phyloP scores from a whole-genome alignment of 2,888 invertebrate species.

The Drosophila peninsularis region DNA sequence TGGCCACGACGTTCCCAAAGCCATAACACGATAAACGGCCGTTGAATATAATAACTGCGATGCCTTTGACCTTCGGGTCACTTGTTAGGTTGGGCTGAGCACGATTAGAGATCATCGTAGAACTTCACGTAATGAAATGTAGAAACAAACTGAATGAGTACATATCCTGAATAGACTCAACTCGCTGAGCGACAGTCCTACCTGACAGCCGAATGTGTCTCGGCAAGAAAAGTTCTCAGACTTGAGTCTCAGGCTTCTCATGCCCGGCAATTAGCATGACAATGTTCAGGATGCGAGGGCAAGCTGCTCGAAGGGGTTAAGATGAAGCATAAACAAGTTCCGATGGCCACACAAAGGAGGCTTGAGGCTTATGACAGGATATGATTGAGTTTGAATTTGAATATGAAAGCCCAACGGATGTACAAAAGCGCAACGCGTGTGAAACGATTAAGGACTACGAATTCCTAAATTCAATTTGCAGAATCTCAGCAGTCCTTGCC shows the following conservation, averaged over 20 bases:
- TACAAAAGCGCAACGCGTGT: conserved; percentile 69
- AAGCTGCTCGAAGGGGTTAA: conserved; percentile 44
- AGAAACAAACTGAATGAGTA: conserved; percentile 45
- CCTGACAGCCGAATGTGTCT: conserved; percentile 50
- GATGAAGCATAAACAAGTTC: conserved; percentile 55
- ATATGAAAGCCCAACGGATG: conserved; percentile 44
- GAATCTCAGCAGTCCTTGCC: conserved; percentile 21
- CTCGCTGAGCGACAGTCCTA: conserved; percentile 35
- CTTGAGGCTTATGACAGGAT: conserved; percentile 63
- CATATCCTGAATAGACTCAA: conserved; percentile 15
- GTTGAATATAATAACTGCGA: too few relatives aligned
- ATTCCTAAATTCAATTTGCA: conserved; percentile 53
- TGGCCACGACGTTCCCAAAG: conserved; percentile 13
- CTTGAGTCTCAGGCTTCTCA: conserved; percentile 25
- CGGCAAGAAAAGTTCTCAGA: conserved; percentile 34
- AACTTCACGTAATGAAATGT: conserved; percentile 44
- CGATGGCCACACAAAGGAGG: conserved; percentile 44
- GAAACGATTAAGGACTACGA: conserved; percentile 48
- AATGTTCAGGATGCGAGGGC: conserved; percentile 54
- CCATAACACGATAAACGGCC: background rate
- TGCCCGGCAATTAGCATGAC: conserved; percentile 71
- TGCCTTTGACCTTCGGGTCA: background rate
- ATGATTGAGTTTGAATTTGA: conserved; percentile 67
- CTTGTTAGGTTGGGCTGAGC: background rate
- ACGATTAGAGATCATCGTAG: conserved; percentile 3